Evolutionary conservation across 1,140 invertebrate species (phyloP).

Genomic region (Tachypleus tridentatus): DNA sequence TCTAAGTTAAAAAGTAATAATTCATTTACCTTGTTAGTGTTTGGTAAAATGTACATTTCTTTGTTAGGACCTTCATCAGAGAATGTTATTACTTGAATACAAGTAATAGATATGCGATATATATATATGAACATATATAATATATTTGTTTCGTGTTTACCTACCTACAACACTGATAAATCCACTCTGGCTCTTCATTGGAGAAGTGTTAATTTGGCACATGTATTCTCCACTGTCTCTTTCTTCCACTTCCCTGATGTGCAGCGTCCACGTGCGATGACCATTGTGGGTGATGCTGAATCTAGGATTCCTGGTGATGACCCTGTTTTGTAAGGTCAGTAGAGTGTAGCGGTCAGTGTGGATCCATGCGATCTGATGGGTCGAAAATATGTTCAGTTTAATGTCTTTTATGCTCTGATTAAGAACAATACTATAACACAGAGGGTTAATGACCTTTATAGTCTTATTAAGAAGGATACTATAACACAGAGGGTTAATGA

Average conservation of each 20-base stretch:
- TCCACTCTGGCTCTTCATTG: slow-evolving; percentile 77
- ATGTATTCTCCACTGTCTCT: slow-evolving; percentile 65
- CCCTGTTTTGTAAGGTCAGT: slow-evolving; percentile 69
- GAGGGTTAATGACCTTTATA: no score
- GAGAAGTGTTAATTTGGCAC: slow-evolving; percentile 74
- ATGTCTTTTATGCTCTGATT: no score
- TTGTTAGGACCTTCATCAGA: no score
- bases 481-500: no score
- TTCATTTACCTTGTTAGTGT: no score
- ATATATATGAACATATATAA: no score
- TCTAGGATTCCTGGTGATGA: slow-evolving; percentile 76
- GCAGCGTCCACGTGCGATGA: slow-evolving; percentile 70
- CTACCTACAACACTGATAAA: slow-evolving; percentile 76
- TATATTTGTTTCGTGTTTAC: slow-evolving; percentile 1
- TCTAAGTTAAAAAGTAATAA: no score
- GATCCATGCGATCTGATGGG: slow-evolving; percentile 67
- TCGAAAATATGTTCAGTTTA: neutral
- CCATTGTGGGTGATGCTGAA: slow-evolving; percentile 76
- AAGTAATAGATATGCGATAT: no score
- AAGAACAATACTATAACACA: no score
- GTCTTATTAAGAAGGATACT: no score
- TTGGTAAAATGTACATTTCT: no score
- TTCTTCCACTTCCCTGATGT: slow-evolving; percentile 78
- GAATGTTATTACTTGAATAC: no score
- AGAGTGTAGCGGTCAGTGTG: slow-evolving; percentile 84